Evolutionary conservation across 2,888 invertebrate genomes (phyloP), one percentile per base, ranked within the genome.

Genomic region (Leptinotarsa juncta): DNA sequence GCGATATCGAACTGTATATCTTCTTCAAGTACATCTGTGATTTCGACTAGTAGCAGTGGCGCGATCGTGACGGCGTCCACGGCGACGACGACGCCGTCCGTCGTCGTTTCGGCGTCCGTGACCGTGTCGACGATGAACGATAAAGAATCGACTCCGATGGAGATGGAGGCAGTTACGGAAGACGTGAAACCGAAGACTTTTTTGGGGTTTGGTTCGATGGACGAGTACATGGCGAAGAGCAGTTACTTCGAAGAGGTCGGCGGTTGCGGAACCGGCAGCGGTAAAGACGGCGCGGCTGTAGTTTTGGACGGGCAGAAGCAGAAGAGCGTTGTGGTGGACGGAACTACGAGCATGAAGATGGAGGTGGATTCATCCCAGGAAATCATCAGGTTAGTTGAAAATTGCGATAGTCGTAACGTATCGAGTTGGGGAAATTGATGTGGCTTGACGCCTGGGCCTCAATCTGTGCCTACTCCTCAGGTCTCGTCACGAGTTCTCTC

Each of bases 91-190:
- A 78, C 84, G 48, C 81, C 83, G 77, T 81, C 83, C 70, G 85
- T 85, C 51, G 83, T 87, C n/a, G 84, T 85, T 65, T 84, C 85
- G 57, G 80, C 85, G 26, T 80, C 83, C 60, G 73, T 68, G 23
- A 73, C 74, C 60, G 77, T 71, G 23, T 65, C 82, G 67, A 82
- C 80, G 18, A 75, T 48, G 12, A 70, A 69, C 20, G 73, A 74
- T 10, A 74, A 78, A 18, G 69, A 72, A 26, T 60, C 67, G 72
- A 77, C 55, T 23, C 18, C 69, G 16, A 70, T 65, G 65, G 65
- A 73, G 23, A 51, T 66, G 42, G 26, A 66, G 3, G 42, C 67
- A 26, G 55, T 67, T 50, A 14, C 50, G 53, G 77, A 75, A 16
- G 79, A 76, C 4, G 57, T 51, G 23, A 73, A 71, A 18, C 51